These are phyloP conservation scores for Tragelaphus oryx DNA, from an alignment of 2,797 vertebrate genomes.

Conservation along the genomic window DNA sequence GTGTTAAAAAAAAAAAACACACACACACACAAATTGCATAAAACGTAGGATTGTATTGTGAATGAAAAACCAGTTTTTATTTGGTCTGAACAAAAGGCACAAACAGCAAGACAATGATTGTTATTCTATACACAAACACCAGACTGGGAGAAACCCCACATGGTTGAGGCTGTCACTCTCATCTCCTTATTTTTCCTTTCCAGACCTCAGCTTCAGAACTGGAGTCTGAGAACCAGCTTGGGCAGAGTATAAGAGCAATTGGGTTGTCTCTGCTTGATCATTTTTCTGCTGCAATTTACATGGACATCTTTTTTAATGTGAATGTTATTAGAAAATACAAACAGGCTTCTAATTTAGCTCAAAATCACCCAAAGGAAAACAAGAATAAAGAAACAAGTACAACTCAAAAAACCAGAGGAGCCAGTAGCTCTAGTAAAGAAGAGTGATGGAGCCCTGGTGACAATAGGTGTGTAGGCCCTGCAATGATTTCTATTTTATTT, in stretches of 20 bases:
- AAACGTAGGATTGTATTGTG: conserved; percentile 8
- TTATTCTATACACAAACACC: not conserved
- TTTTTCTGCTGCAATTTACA: not conserved
- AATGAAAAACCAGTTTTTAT: conserved; percentile 20
- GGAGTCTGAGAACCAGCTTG: not conserved
- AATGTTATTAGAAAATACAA: not conserved
- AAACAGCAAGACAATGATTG: not conserved
- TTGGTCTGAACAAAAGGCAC: conserved; percentile 17
- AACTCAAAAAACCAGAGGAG: not conserved
- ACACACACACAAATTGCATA: not conserved
- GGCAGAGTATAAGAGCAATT: not conserved
- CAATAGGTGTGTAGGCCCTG: not conserved
- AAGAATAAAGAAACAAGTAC: not conserved
- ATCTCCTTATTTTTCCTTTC: not conserved
- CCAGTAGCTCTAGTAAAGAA: not conserved
- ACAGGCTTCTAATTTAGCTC: not conserved
- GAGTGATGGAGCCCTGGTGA: not conserved
- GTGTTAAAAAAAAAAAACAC: not conserved
- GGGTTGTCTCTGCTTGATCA: not conserved
- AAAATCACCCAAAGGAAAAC: not conserved
- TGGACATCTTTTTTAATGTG: not conserved
- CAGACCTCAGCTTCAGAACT: not conserved
- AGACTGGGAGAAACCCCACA: not conserved
- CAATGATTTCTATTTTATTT: not conserved
- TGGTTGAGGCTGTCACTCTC: not conserved